phyloP scores from a whole-genome alignment of 2,888 invertebrate genomes.

The Drosophila setosimentum region DNA sequence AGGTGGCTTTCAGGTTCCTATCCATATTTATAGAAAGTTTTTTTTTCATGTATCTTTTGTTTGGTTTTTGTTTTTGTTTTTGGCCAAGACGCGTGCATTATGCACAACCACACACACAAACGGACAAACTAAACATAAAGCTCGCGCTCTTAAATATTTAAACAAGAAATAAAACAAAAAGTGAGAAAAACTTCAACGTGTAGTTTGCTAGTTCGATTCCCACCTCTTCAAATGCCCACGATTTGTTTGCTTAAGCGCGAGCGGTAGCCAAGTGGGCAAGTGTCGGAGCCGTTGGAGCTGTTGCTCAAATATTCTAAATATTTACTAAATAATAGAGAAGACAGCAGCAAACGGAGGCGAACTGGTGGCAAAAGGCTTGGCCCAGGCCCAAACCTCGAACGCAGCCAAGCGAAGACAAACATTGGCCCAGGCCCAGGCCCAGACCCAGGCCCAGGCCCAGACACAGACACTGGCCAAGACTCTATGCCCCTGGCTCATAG shows the following conservation, averaged over 20 bases:
- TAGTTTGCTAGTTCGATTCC: conserved; percentile 39
- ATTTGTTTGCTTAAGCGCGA: conserved; percentile 74
- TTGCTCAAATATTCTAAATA: conserved; percentile 76
- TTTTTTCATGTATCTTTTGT: not conserved
- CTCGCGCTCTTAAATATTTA: conserved; percentile 75
- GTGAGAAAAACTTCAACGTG: conserved; percentile 36
- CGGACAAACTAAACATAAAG: conserved; percentile 60
- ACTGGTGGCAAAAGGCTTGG: conserved; percentile 42
- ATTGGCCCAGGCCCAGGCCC: conserved; percentile 39
- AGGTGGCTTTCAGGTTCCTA: conserved; percentile 67
- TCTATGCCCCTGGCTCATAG: conserved; percentile 26
- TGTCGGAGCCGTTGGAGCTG: conserved; percentile 40
- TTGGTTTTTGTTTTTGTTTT: conserved; percentile 13
- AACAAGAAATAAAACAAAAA: conserved; percentile 50
- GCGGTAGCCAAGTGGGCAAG: conserved; percentile 74
- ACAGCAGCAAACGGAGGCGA: conserved; percentile 59
- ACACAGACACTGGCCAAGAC: conserved; percentile 15
- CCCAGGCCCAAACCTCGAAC: conserved; percentile 37
- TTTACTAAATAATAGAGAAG: conserved; percentile 78
- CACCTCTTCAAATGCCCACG: conserved; percentile 50
- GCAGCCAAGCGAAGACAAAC: conserved; percentile 60
- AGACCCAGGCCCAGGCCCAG: conserved; percentile 7
- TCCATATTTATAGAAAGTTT: conserved; percentile 76
- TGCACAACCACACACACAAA: conserved; percentile 41
- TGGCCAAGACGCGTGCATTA: conserved; percentile 50